A percentile compares a stretch with the other conserved stretches of the same genome.
Conservation (phyloP, 2,888 invertebrate genomes). For the Cephus pulcher region DNA sequence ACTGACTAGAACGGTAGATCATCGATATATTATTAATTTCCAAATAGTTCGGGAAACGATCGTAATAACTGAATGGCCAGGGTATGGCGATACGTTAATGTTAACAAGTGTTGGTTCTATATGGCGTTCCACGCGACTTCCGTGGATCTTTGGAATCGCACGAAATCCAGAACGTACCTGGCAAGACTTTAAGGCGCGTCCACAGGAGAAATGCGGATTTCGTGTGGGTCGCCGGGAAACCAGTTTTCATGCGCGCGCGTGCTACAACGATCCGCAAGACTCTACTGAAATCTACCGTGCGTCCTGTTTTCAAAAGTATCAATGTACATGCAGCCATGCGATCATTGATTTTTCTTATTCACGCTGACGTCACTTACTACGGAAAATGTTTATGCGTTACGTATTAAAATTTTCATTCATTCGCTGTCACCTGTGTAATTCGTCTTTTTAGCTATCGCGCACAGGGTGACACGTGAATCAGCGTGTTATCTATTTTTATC, state of each 20-base stretch:
- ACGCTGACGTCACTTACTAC: not conserved
- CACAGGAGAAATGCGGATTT: not conserved
- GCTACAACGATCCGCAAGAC: not conserved
- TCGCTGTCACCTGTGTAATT: not conserved
- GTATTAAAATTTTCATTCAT: not conserved
- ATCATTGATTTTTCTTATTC: not conserved
- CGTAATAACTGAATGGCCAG: not conserved
- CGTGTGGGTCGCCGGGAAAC: not conserved
- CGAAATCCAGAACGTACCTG: not conserved
- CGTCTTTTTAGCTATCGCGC: not conserved
- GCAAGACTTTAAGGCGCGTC: not conserved
- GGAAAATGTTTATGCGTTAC: not conserved
- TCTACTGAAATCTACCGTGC: not conserved
- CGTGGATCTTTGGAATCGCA: not conserved
- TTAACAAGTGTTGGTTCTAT: not conserved
- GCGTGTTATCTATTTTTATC: not conserved
- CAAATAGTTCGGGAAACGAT: too few species aligned
- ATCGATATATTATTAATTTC: not conserved
- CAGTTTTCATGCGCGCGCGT: constrained; percentile 2
- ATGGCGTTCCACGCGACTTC: not conserved
- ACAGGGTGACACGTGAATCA: too few species aligned
- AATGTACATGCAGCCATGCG: not conserved
- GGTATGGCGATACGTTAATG: not conserved
- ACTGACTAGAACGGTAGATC: not conserved
- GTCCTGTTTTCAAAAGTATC: not conserved